These are phyloP conservation scores for Pristionchus maxplancki DNA, from an alignment of 2,888 invertebrate species.

Conservation along the genomic window DNA sequence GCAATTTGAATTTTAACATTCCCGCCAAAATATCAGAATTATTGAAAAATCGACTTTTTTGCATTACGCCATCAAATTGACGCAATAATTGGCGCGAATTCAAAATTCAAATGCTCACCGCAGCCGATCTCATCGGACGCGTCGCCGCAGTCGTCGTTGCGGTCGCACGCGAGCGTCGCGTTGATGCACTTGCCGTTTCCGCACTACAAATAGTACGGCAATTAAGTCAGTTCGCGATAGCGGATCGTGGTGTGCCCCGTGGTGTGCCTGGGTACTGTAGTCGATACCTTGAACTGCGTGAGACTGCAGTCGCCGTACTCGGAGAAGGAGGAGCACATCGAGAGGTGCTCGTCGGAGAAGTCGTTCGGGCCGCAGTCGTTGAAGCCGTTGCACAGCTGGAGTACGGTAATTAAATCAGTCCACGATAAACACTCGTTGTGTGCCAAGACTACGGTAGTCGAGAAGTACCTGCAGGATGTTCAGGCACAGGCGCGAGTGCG, in stretches of 20 bases:
- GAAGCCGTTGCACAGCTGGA: constrained; percentile 76
- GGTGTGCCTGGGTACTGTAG: background rate
- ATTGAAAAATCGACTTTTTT: background rate
- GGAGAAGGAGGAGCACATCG: constrained; percentile 82
- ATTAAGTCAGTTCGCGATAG: constrained; percentile 1
- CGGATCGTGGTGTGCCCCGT: background rate
- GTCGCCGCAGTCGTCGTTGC: constrained; percentile 77
- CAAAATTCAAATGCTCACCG: constrained; percentile 82
- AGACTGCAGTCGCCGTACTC: constrained; percentile 75
- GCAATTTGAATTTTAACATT: constrained; percentile 52
- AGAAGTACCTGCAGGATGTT: constrained; percentile 73
- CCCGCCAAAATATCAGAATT: constrained; percentile 8
- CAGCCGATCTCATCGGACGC: constrained; percentile 92
- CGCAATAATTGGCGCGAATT: background rate
- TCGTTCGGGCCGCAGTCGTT: constrained; percentile 76
- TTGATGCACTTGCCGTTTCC: constrained; percentile 84
- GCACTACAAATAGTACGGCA: constrained; percentile 61
- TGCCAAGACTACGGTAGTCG: background rate
- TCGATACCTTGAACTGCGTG: constrained; percentile 72
- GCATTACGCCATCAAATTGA: background rate
- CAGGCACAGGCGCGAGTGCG: constrained; percentile 75
- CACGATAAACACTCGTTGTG: background rate
- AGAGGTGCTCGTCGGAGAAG: constrained; percentile 73
- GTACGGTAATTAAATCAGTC: background rate
- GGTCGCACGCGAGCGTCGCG: constrained; percentile 74